These are phyloP conservation scores for Gymnarchus niloticus DNA, from an alignment of 2,113 vertebrate genomes.

Conservation along the genomic window DNA sequence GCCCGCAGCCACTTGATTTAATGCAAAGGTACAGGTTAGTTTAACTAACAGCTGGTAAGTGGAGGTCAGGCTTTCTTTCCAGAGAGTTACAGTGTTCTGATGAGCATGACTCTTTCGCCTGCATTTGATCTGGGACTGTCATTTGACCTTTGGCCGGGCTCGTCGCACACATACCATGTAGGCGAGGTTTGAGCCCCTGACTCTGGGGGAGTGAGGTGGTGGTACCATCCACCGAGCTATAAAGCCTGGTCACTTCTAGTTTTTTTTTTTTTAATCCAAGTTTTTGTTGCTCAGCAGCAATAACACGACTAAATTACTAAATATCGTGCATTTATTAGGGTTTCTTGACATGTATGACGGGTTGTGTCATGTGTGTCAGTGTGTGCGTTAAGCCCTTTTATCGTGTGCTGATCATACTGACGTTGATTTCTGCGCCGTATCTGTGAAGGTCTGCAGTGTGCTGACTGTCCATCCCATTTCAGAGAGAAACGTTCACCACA, in stretches of 20 bases:
- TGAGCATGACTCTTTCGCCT: not conserved
- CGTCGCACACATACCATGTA: too few relatives aligned
- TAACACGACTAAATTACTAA: not conserved
- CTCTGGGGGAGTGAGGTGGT: too few relatives aligned
- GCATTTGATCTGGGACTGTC: not conserved
- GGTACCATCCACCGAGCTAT: too few relatives aligned
- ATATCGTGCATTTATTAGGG: too few relatives aligned
- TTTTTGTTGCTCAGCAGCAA: not conserved
- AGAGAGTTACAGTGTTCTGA: not conserved
- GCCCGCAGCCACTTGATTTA: too few relatives aligned
- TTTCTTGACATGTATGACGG: too few relatives aligned
- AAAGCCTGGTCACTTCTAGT: not conserved
- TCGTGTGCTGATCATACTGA: too few relatives aligned
- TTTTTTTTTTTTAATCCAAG: not conserved
- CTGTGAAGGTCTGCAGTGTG: not conserved
- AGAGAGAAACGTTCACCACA: constrained; percentile 94
- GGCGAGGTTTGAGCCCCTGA: too few relatives aligned
- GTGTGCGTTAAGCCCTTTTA: too few relatives aligned
- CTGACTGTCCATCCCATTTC: constrained; percentile 28
- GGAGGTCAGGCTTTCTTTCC: too few relatives aligned
- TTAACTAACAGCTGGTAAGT: not conserved
- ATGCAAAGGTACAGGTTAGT: too few relatives aligned
- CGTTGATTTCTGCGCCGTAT: not conserved
- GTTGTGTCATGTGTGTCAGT: not conserved
- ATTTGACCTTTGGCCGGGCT: not conserved